These are phyloP conservation scores for Danio aesculapii DNA, from an alignment of 2,797 vertebrate species.

Conservation along the genomic window DNA sequence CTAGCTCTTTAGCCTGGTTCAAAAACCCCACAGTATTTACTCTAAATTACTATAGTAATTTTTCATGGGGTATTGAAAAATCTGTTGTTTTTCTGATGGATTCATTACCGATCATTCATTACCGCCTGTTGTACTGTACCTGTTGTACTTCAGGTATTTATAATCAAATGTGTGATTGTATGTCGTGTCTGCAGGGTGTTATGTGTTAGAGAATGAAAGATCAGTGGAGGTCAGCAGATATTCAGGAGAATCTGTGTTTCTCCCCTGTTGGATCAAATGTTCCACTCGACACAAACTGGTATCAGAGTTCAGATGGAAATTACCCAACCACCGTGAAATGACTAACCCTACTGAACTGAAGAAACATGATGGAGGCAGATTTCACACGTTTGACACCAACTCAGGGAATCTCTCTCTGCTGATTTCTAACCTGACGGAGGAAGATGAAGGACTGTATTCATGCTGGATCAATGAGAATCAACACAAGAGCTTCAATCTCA, in stretches of 20 bases:
- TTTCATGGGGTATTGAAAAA: too few relatives aligned
- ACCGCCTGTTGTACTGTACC: too few relatives aligned
- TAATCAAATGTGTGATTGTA: background rate
- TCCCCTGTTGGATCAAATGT: background rate
- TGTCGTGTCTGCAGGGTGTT: background rate
- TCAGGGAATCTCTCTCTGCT: slow-evolving; percentile 1
- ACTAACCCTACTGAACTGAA: rapidly evolving
- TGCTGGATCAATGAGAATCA: background rate
- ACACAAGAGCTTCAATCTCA: slow-evolving; percentile 1
- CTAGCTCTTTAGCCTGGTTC: too few relatives aligned
- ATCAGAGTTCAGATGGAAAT: background rate
- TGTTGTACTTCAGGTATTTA: too few relatives aligned
- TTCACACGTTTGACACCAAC: background rate
- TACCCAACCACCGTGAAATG: background rate
- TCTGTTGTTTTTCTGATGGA: too few relatives aligned
- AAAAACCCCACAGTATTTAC: too few relatives aligned
- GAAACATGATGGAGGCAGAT: background rate
- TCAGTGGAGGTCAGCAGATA: background rate
- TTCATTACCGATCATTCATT: too few relatives aligned
- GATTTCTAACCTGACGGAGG: slow-evolving; percentile 5
- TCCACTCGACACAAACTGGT: rapidly evolving
- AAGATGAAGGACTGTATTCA: slow-evolving; percentile 6
- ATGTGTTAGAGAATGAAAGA: background rate
- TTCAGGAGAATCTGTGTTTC: background rate
- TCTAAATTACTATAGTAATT: too few relatives aligned